A percentile compares a stretch with the other conserved stretches of the same genome.
phyloP scores from a whole-genome alignment of 2,888 invertebrate species.

The Rosalia funebris region DNA sequence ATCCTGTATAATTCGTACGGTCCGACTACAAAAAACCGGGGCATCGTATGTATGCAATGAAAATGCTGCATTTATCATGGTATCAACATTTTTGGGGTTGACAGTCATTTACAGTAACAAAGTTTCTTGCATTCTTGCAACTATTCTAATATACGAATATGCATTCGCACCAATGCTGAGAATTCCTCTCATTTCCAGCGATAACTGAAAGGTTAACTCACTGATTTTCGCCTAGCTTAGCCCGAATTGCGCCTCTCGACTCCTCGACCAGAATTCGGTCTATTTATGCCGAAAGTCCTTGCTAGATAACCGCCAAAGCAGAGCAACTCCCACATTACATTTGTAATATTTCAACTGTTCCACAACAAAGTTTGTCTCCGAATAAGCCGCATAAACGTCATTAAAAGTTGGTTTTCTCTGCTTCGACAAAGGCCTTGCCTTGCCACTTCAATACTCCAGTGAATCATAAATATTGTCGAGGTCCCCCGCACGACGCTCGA shows the following conservation, averaged over 20 bases:
- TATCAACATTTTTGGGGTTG: too few species aligned
- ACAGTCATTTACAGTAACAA: too few species aligned
- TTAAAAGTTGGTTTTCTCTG: conserved; percentile 50
- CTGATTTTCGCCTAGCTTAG: background rate
- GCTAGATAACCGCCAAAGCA: conserved; percentile 36
- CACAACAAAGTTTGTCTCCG: conserved; percentile 49
- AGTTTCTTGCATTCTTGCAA: too few species aligned
- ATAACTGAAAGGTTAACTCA: background rate
- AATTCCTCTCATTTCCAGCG: too few species aligned
- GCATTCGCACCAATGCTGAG: too few species aligned
- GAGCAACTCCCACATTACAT: conserved; percentile 37
- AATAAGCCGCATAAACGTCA: conserved; percentile 52
- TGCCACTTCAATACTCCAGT: conserved; percentile 50
- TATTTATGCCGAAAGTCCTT: conserved; percentile 18
- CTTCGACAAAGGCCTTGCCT: conserved; percentile 39
- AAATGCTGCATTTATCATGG: too few species aligned
- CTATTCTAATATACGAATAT: too few species aligned
- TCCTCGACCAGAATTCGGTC: too few species aligned
- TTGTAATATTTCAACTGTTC: conserved; percentile 47
- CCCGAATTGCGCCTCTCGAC: background rate
- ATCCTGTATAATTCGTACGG: too few species aligned
- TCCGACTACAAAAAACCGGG: too few species aligned
- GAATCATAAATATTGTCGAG: conserved; percentile 51
- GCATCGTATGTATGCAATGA: too few species aligned
- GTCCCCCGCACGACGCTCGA: conserved; percentile 30